Evolutionary conservation across 2,113 vertebrate genomes (phyloP).

Genomic region (Gasterosteus nipponicus): DNA sequence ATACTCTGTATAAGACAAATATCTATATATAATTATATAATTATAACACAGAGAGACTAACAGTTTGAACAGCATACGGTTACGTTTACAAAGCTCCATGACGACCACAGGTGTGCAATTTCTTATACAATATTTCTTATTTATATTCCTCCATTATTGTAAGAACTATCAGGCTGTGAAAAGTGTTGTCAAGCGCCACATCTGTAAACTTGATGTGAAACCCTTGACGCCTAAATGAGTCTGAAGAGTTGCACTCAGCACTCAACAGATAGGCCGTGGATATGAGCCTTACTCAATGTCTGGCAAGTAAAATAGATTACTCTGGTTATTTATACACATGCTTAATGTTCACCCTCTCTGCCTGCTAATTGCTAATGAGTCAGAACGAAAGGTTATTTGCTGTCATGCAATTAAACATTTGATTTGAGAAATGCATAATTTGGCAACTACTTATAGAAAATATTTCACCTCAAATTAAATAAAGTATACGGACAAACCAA

Average conservation of each 20-base stretch:
- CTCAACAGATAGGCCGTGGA: neutral
- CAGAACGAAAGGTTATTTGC: neutral
- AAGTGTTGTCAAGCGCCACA: neutral
- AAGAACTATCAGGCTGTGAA: neutral
- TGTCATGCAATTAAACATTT: neutral
- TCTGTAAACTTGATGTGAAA: neutral
- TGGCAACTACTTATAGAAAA: neutral
- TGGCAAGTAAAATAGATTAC: neutral
- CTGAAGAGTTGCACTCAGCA: neutral
- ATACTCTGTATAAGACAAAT: too few species aligned
- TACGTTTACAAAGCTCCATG: too few species aligned
- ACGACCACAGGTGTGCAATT: conserved; percentile 7
- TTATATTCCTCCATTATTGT: conserved; percentile 2
- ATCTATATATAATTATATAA: too few species aligned
- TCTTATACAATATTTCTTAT: conserved; percentile 26
- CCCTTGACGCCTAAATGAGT: neutral
- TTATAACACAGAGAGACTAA: too few species aligned
- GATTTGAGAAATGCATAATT: neutral
- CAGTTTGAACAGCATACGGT: too few species aligned
- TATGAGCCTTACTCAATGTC: neutral
- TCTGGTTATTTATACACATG: too few species aligned
- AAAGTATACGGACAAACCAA: neutral
- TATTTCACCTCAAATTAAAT: neutral
- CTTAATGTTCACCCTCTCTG: neutral
- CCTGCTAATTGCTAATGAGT: neutral